Base-by-base conservation (phyloP, 2,797 vertebrate species). In the Schizothorax lantsangensis region DNA sequence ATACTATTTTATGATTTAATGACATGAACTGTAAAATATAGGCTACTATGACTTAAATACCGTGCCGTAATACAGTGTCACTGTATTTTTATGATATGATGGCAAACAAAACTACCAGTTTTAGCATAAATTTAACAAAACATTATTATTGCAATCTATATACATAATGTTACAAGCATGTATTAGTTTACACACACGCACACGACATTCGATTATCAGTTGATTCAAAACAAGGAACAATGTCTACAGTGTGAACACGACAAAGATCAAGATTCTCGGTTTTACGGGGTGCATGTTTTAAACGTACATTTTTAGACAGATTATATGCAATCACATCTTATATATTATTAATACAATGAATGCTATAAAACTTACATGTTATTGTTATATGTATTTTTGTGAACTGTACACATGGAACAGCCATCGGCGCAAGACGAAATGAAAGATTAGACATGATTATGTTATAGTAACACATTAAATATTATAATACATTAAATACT, bases 1-100 rank as follows among this genome's bases (percentile, higher is more conserved):
- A 78, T 2, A 38, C 36, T 14, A n/a, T 38, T 78, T 78, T 78
- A 78, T 40, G 52, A 78, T 40, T 78, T n/a, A 78, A 78, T 8
- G 21, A 59, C 47, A 54, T 7, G 15, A 68, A 68, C 66, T 36
- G 17, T 38, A 30, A 38, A 69, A 38, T 69, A 69, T 21, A 30
- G 30, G 30, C 30, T 30, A 23, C n/a, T 15, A 17, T 21, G 33
- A 36, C 7, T 21, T 21, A 69, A 38, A 69, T 21, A 21, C 17
- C 17, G 33, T 38, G 33, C 6, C 21, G 21, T 38, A n/a, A 78
- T 38, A 38, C 21, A 15, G 23, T 57, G 11, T 38, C 21, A n/a
- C 49, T 15, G 6, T 69, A 36, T 57, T 57, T n/a, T n/a, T 57
- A 78, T 57, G 52, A 52, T 33, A 77, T 0, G 26, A 21, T 52